These are phyloP conservation scores for Nannospalax galili DNA, from an alignment of 2,113 vertebrate genomes.

Conservation along the genomic window DNA sequence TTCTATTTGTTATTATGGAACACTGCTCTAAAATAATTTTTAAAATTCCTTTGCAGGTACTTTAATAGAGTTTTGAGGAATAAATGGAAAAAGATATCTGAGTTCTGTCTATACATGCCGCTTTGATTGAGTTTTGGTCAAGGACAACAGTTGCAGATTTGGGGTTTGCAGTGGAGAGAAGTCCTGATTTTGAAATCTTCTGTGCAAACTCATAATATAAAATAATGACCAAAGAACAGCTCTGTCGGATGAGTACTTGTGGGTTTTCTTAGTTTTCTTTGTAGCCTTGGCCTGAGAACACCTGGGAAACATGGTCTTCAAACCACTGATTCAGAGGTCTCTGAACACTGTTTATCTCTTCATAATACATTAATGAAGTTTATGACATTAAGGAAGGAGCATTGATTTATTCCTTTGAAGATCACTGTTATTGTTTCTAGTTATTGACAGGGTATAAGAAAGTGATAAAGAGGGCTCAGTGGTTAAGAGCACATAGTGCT, in stretches of 20 bases:
- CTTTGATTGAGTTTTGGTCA: background rate
- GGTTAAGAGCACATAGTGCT: background rate
- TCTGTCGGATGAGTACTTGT: background rate
- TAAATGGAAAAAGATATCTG: background rate
- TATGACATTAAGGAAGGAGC: background rate
- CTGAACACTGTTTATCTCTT: background rate
- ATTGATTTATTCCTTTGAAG: conserved; percentile 1
- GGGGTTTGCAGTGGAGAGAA: background rate
- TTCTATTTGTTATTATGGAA: background rate
- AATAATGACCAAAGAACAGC: background rate
- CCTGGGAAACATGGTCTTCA: background rate
- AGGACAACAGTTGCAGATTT: background rate
- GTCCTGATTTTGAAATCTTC: background rate
- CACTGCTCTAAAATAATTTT: background rate
- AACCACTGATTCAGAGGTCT: background rate
- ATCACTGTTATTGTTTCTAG: background rate
- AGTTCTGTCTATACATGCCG: background rate
- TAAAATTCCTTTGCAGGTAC: background rate
- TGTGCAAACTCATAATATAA: background rate
- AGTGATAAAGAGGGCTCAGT: background rate
- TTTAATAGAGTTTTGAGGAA: conserved; percentile 25
- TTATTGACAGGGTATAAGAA: background rate
- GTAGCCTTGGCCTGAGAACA: background rate
- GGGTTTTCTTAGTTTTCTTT: background rate
- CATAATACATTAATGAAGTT: background rate